Evolutionary conservation across 53 echinoderm and acorn worm species (phyloP), one percentile per base, ranked within the genome.

Genomic region (Luidia sarsii): DNA sequence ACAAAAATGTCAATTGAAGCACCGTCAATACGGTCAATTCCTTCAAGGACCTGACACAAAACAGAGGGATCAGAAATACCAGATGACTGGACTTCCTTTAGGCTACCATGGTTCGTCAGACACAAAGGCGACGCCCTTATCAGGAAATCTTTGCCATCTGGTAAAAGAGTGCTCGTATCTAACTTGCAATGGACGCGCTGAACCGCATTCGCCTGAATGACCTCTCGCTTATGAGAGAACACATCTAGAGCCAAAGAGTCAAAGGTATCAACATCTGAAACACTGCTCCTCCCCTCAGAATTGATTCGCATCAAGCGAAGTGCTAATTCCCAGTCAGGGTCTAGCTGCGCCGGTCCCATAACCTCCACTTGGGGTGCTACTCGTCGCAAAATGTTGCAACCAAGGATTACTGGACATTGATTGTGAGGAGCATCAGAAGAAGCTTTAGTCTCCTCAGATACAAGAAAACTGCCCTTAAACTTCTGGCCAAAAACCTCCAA

Each of bases 381-480:
- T 2, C 18, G 63, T 27, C 34, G 63, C 63, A 63, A 63, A 63
- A 63, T 63, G 18, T 63, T 63, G 36, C 63, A 63, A 2, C 63
- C 63, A 63, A 63, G 63, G 2, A 63, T 34, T 10, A 63, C 33
- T 23, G 33, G 63, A 63, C 63, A 63, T 1, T 33, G 1, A 3
- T 63, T 33, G 1, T n/a, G 63, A 16, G 63, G 41, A 39, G 65
- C n/a, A 39, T 16, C 24, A 20, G n/a, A 4, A 39, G 39, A n/a
- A 1, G 65, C 38, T 23, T 38, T 22, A n/a, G 39, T 65, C 23
- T 65, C 65, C 21, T 65, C 39, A 1, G 65, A 65, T 2, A 65
- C 65, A 1, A 65, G 4, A 39, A 65, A 65, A 16, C 65, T 65
- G 7, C 20, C 65, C 65, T 7, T 65, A 65, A 65, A 65, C 65